phyloP scores from a whole-genome alignment of 35 echinoderm and acorn worm species.

The Nesometra sesokonis region DNA sequence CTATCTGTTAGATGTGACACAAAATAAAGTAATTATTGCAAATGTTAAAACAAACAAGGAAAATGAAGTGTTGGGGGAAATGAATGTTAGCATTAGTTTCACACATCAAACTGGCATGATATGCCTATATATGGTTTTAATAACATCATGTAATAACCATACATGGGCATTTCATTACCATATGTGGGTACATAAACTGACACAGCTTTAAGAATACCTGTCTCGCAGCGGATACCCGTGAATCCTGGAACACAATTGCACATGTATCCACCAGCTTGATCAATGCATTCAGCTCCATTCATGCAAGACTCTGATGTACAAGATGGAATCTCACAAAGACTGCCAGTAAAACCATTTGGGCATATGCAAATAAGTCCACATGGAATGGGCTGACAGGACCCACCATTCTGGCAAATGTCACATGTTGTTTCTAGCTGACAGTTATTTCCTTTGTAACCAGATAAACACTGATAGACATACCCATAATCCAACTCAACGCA shows the following conservation, averaged over 20 bases:
- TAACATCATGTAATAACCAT: too few species aligned
- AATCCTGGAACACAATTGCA: constrained; percentile 45
- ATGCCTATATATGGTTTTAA: too few species aligned
- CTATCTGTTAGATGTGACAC: too few species aligned
- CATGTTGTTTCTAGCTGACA: background rate
- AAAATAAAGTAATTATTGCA: too few species aligned
- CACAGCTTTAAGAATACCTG: too few species aligned
- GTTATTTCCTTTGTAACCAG: background rate
- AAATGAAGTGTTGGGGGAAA: too few species aligned
- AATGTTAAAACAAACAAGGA: too few species aligned
- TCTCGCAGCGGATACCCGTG: constrained; percentile 41
- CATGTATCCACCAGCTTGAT: constrained; percentile 28
- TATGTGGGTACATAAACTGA: too few species aligned
- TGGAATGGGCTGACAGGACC: background rate
- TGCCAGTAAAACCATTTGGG: background rate
- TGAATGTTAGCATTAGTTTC: too few species aligned
- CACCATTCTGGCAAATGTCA: background rate
- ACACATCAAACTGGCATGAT: too few species aligned
- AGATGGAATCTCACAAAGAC: background rate
- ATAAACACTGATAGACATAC: background rate
- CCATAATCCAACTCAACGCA: background rate
- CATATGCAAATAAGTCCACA: background rate
- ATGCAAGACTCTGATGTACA: constrained; percentile 27
- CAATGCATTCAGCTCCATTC: constrained; percentile 50
- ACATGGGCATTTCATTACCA: too few species aligned